phyloP scores from a whole-genome alignment of 1,140 invertebrate species.

The Octopus bimaculoides region DNA sequence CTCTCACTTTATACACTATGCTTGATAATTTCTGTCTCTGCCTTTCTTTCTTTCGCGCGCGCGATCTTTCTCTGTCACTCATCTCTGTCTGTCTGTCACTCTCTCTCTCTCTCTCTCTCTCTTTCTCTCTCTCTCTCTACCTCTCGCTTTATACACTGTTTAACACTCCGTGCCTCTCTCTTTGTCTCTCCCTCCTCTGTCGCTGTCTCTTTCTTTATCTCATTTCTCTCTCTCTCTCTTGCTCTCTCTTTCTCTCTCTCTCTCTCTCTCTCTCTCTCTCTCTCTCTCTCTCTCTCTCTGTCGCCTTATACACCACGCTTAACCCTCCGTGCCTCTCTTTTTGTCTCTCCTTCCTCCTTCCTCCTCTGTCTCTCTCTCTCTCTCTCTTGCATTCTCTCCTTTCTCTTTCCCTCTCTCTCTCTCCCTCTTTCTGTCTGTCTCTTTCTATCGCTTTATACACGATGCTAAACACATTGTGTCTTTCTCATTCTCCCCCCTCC shows the following conservation, averaged over 20 bases:
- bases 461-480: too few relatives aligned
- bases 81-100: slow-evolving; percentile 1
- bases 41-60: neutral
- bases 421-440: neutral
- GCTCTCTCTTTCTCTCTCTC: too few relatives aligned
- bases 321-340: neutral
- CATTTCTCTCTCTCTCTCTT: neutral
- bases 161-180: neutral
- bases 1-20: neutral
- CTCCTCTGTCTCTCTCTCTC: neutral
- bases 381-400: neutral
- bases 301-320: neutral
- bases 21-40: neutral
- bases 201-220: neutral
- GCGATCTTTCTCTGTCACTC: neutral
- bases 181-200: neutral
- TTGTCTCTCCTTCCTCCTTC: neutral
- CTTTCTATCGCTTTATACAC: too few relatives aligned
- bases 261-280: neutral
- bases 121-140: neutral
- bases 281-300: neutral
- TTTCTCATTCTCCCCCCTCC: neutral
- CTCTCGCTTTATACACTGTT: neutral
- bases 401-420: neutral
- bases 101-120: slow-evolving; percentile 11